Conservation (phyloP, 1,140 invertebrate genomes). For the Palaemon carinicauda region DNA sequence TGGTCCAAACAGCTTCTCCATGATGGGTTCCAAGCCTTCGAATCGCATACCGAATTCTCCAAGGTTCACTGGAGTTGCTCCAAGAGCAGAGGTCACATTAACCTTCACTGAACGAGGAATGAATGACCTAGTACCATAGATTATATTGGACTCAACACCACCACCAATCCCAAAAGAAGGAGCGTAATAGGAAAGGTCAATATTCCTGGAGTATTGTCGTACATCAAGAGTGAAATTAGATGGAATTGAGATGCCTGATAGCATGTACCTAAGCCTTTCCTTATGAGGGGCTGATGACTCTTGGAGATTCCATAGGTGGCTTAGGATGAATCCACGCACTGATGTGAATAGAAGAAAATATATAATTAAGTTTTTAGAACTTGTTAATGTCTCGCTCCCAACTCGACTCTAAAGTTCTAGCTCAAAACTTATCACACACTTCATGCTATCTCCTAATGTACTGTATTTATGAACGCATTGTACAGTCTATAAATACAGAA, state of each 20-base stretch:
- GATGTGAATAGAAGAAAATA: not conserved
- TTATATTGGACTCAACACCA: constrained; percentile 25
- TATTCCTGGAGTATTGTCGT: constrained; percentile 23
- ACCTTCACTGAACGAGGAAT: constrained; percentile 23
- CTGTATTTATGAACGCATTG: no score
- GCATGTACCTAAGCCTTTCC: constrained; percentile 10
- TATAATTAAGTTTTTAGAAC: no score
- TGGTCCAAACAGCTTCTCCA: constrained; percentile 28
- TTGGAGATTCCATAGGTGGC: constrained; percentile 29
- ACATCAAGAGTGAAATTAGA: not conserved
- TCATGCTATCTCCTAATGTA: no score
- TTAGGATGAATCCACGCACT: constrained; percentile 40
- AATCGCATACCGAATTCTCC: constrained; percentile 30
- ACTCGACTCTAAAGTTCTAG: no score
- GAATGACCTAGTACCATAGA: constrained; percentile 27
- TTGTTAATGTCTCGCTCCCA: no score
- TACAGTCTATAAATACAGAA: no score
- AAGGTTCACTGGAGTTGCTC: constrained; percentile 11
- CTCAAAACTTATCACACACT: no score
- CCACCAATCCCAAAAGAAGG: constrained; percentile 17
- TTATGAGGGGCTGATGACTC: constrained; percentile 21
- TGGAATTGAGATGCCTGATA: constrained; percentile 7
- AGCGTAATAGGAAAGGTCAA: constrained; percentile 26
- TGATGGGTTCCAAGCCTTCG: constrained; percentile 30
- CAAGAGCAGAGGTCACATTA: constrained; percentile 19